Evolutionary conservation across 2,113 vertebrate genomes (phyloP).

Genomic region (Rhombomys opimus): DNA sequence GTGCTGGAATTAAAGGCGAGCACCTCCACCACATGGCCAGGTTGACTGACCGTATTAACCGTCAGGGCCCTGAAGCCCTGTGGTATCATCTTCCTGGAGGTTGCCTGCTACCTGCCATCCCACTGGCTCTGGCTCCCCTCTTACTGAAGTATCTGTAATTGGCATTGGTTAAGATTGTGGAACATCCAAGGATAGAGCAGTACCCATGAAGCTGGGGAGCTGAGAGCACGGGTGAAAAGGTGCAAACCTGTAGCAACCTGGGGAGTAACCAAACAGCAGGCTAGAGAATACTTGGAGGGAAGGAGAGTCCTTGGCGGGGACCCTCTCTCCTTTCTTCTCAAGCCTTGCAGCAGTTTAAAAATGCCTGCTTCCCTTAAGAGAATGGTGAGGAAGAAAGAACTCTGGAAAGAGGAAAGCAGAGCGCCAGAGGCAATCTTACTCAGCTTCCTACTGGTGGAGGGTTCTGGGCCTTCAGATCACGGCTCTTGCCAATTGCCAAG

Average conservation of each 20-base stretch:
- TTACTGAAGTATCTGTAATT: background rate
- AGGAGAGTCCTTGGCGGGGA: background rate
- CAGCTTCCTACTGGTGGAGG: background rate
- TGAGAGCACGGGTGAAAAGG: background rate
- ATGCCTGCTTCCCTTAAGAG: background rate
- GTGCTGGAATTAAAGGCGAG: background rate
- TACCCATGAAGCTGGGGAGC: background rate
- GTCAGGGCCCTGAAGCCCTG: background rate
- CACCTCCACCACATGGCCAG: background rate
- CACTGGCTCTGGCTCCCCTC: background rate
- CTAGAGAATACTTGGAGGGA: background rate
- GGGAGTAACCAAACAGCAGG: background rate
- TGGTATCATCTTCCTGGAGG: background rate
- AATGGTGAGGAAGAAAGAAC: background rate
- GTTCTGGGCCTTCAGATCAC: background rate
- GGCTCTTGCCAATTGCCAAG: background rate
- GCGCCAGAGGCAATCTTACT: background rate
- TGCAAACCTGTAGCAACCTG: background rate
- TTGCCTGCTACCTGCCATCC: background rate
- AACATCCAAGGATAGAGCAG: background rate
- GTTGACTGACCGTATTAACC: background rate
- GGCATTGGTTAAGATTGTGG: background rate
- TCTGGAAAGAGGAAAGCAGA: constrained; percentile 22
- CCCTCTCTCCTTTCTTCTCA: background rate
- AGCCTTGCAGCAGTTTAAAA: background rate